These are phyloP conservation scores for Styela clava DNA, from an alignment of 23 tunicate genomes.

Conservation along the genomic window DNA sequence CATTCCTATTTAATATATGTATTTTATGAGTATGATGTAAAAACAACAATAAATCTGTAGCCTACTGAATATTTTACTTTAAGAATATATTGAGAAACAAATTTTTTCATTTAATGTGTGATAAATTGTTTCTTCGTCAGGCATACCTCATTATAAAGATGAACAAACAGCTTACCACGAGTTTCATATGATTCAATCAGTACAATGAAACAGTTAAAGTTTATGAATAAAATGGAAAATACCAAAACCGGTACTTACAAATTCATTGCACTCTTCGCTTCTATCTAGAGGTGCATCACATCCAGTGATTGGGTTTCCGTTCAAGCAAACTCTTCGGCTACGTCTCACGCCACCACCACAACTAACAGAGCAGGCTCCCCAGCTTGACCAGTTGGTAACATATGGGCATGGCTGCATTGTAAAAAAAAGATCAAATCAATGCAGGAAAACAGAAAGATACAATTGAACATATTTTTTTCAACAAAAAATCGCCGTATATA, in stretches of 20 bases:
- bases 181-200: no score
- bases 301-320: conserved; percentile 8
- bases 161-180: no score
- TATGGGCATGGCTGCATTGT: conserved; percentile 32
- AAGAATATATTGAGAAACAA: no score
- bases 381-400: conserved; percentile 27
- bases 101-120: no score
- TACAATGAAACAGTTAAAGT: no score
- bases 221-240: no score
- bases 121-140: no score
- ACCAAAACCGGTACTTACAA: neutral
- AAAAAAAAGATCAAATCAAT: neutral
- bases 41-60: neutral
- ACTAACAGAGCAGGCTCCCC: conserved; percentile 12
- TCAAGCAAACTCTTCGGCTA: conserved; percentile 1
- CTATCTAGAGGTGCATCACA: conserved; percentile 7
- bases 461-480: neutral
- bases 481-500: neutral
- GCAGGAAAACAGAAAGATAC: neutral
- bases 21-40: neutral
- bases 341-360: conserved; percentile 16
- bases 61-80: no score
- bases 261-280: conserved; percentile 10
- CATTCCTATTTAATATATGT: conserved; percentile 17
- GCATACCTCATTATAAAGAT: no score